phyloP scores from a whole-genome alignment of 2,113 vertebrate genomes.

The Gopherus evgoodei region DNA sequence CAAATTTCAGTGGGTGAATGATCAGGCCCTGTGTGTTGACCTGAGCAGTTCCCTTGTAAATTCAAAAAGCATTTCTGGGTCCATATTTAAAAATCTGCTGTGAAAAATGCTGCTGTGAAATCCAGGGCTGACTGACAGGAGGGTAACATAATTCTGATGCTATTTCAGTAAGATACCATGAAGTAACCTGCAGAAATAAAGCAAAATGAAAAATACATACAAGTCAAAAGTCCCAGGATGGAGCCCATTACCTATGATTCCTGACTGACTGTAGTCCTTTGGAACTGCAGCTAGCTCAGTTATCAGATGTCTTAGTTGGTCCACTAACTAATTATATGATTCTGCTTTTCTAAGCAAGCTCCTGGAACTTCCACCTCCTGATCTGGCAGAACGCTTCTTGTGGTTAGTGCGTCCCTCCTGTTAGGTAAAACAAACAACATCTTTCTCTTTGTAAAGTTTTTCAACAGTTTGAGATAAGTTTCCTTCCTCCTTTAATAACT shows the following conservation, averaged over 20 bases:
- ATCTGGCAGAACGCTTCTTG: not conserved
- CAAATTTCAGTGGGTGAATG: no score
- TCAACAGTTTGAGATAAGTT: slow-evolving; percentile 52
- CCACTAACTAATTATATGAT: slow-evolving; percentile 20
- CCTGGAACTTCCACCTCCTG: slow-evolving; percentile 59
- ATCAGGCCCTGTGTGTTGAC: no score
- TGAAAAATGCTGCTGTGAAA: not conserved
- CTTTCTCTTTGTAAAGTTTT: slow-evolving; percentile 53
- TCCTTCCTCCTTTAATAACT: slow-evolving; percentile 67
- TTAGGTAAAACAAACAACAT: slow-evolving; percentile 62
- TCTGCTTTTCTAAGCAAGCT: slow-evolving; percentile 33
- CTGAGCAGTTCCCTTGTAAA: no score
- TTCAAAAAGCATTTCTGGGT: no score
- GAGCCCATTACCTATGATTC: not conserved
- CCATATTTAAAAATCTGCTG: not conserved
- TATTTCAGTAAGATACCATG: not conserved
- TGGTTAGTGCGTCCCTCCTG: slow-evolving; percentile 47
- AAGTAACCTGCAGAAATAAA: not conserved
- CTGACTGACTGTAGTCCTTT: not conserved
- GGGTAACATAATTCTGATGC: not conserved
- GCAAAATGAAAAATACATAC: not conserved
- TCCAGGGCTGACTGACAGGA: not conserved
- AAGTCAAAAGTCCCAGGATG: not conserved
- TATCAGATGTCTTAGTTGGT: not conserved
- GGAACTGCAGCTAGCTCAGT: not conserved